Evolutionary conservation across 2,888 invertebrate genomes (phyloP).

Genomic region (Cosmia pyralina): DNA sequence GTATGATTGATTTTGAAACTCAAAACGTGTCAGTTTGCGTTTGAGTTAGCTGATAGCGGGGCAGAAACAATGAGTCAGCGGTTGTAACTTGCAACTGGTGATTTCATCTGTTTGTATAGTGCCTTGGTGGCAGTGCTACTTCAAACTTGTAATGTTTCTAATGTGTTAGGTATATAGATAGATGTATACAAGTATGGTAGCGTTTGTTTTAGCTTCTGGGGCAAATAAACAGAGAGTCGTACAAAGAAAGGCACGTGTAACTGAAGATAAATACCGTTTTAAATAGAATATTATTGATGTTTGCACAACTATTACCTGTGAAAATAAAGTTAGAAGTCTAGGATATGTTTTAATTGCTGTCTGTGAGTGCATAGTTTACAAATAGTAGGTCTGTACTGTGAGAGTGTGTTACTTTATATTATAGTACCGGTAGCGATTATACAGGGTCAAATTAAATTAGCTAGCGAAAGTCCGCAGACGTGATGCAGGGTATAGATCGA

Average conservation of each 20-base stretch:
- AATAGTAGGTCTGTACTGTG: background rate
- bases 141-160: constrained; percentile 31
- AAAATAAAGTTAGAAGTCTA: background rate
- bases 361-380: background rate
- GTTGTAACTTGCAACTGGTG: constrained; percentile 39
- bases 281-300: constrained; percentile 20
- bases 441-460: too few species aligned
- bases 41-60: constrained; percentile 47
- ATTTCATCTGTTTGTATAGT: constrained; percentile 60
- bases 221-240: constrained; percentile 33
- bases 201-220: constrained; percentile 26
- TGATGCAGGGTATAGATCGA: too few species aligned
- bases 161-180: background rate
- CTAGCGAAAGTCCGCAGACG: too few species aligned
- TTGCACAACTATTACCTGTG: background rate
- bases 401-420: background rate
- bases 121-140: constrained; percentile 58
- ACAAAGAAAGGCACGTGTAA: constrained; percentile 30
- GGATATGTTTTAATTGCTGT: background rate
- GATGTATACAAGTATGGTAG: background rate
- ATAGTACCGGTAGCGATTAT: background rate
- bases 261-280: constrained; percentile 26
- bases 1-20: constrained; percentile 30
- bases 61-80: constrained; percentile 46
- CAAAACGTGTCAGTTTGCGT: constrained; percentile 52